Percentiles rank a stretch among this genome's conserved stretches.
Conservation (phyloP, 2,113 vertebrate species). For the Melanerpes formicivorus region DNA sequence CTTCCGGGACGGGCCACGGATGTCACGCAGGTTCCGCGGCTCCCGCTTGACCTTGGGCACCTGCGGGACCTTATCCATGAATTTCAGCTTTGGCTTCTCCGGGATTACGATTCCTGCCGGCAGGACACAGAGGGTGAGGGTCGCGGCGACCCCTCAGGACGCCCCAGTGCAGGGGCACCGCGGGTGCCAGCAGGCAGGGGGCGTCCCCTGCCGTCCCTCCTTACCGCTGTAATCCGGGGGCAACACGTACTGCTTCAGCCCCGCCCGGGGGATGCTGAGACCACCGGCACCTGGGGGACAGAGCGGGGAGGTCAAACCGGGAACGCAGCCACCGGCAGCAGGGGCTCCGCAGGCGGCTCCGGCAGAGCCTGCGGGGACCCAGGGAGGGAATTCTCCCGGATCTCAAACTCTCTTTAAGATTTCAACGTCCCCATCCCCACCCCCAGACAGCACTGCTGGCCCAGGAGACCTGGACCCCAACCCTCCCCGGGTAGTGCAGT, state of each 20-base stretch:
- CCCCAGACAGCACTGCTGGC: too few relatives aligned
- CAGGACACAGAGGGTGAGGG: rapidly evolving
- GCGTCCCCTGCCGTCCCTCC: background rate
- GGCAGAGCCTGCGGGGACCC: too few relatives aligned
- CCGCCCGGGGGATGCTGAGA: conserved; percentile 56
- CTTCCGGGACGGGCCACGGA: conserved; percentile 82
- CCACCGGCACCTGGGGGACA: conserved; percentile 32
- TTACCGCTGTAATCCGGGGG: conserved; percentile 87
- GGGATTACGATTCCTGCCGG: conserved; percentile 83
- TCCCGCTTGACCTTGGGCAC: conserved; percentile 84
- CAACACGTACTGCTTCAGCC: conserved; percentile 78
- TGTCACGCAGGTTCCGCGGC: conserved; percentile 84
- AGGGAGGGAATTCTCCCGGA: too few relatives aligned
- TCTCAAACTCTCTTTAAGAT: too few relatives aligned
- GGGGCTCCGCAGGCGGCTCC: background rate
- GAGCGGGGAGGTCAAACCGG: background rate
- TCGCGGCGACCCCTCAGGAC: too few relatives aligned
- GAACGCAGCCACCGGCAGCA: background rate
- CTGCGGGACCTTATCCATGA: conserved; percentile 87
- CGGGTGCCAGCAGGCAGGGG: background rate
- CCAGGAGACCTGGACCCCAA: background rate
- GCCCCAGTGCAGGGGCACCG: too few relatives aligned
- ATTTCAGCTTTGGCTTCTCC: conserved; percentile 86
- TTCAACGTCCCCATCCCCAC: too few relatives aligned
- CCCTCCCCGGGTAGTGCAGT: background rate